A percentile compares a stretch with the other conserved stretches of the same genome.
Conservation (phyloP, 2,797 vertebrate genomes). For the Sciurus carolinensis region DNA sequence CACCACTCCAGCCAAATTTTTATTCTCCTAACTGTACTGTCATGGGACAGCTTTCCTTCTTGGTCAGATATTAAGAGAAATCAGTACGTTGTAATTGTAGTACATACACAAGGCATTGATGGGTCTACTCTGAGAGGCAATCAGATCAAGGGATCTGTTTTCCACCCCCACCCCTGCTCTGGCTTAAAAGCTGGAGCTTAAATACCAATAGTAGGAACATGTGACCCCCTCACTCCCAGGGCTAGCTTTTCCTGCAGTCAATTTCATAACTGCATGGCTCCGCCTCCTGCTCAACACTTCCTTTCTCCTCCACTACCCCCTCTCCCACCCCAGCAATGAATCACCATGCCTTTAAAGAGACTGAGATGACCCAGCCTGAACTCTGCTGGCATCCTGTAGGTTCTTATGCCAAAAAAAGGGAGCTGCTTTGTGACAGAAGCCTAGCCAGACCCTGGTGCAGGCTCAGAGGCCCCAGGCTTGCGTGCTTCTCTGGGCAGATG, state of each 20-base stretch:
- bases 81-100: slow-evolving; percentile 76
- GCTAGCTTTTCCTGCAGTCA: slow-evolving; percentile 75
- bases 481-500: slow-evolving; percentile 52
- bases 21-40: slow-evolving; percentile 79
- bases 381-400: slow-evolving; percentile 83
- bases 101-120: slow-evolving; percentile 63
- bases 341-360: slow-evolving; percentile 82
- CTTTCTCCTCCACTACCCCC: slow-evolving; percentile 60
- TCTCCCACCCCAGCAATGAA: slow-evolving; percentile 76
- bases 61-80: slow-evolving; percentile 82
- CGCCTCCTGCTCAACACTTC: slow-evolving; percentile 76
- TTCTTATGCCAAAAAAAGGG: slow-evolving; percentile 78
- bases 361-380: slow-evolving; percentile 77
- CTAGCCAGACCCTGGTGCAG: slow-evolving; percentile 54
- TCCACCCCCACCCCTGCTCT: neutral
- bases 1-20: slow-evolving; percentile 84
- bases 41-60: slow-evolving; percentile 77
- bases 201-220: slow-evolving; percentile 42
- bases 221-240: slow-evolving; percentile 60
- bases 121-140: slow-evolving; percentile 58
- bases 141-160: slow-evolving; percentile 16
- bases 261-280: slow-evolving; percentile 81
- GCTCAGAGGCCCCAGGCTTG: slow-evolving; percentile 8
- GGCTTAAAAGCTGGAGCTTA: slow-evolving; percentile 70
- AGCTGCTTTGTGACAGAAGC: slow-evolving; percentile 78